Base-by-base conservation (phyloP, 2,888 invertebrate genomes). In the Osmoderma eremita region DNA sequence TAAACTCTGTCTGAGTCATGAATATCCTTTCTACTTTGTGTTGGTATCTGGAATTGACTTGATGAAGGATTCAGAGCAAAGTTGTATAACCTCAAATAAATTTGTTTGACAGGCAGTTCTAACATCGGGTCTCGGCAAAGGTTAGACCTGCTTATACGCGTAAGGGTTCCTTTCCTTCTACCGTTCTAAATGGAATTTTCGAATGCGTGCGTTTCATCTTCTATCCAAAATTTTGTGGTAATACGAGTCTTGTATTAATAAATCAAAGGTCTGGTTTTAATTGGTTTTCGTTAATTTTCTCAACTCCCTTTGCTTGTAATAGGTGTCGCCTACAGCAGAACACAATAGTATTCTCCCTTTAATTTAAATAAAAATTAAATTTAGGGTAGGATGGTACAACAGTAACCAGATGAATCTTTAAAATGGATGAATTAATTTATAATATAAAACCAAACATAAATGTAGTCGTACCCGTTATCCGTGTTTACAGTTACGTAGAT, bases 231-330 rank as follows among this genome's bases (percentile, higher is more conserved):
- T 56, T 18, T 56, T 41, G 56, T 13, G 39, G 39, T 20, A 6
- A 1, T 30, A 20, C 53, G 36, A 22, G 22, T 56, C 41, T 39
- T 13, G 22, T 20, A 56, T 39, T 56, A 56, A 56, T 56, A 41
- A 56, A 56, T 56, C 56, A 56, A 41, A 41, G 56, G 22, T 41
- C 41, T 20, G 20, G 18, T n/a, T 56, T 56, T 42, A 56, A 56
- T 56, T 39, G 22, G 41, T 20, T 56, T 39, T 56, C 56, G 56
- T 56, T 20, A 22, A 42, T 18, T 15, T 22, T 22, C 22, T 22
- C 56, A 20, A 12, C 13, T 38, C 38, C 15, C 53, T 36, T 18
- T 38, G 38, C 18, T 38, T 15, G 20, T 41, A 39, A 56, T 56
- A 22, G 18, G n/a, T 41, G 20, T 41, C 13, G 41, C 38, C 13